Percentiles rank a stretch among this genome's conserved stretches.
Evolutionary conservation across 2,113 vertebrate species (phyloP).

Genomic region (Orthonyx spaldingii): DNA sequence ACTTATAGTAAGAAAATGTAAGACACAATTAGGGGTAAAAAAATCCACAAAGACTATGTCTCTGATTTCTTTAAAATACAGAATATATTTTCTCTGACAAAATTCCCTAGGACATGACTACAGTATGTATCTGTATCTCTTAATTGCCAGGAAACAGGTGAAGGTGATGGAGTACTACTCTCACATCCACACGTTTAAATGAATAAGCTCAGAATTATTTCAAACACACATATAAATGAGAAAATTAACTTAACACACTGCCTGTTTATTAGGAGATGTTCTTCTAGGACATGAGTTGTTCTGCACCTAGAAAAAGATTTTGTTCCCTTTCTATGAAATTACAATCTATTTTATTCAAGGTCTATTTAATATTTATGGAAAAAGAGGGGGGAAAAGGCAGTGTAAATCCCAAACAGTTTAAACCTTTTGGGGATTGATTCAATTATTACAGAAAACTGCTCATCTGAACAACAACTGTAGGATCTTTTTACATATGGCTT

Average conservation of each 20-base stretch:
- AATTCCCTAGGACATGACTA: neutral
- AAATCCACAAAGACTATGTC: rapidly evolving
- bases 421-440: neutral
- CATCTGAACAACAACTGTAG: neutral
- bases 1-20: neutral
- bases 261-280: neutral
- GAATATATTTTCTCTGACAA: neutral
- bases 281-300: neutral
- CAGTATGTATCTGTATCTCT: neutral
- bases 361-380: neutral
- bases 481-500: neutral
- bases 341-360: neutral
- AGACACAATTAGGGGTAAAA: neutral
- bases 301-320: neutral
- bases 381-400: rapidly evolving
- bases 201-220: neutral
- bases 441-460: neutral
- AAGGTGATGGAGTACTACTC: neutral
- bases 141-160: neutral
- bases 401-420: neutral
- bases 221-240: neutral
- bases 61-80: neutral
- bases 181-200: neutral
- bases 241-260: neutral
- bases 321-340: neutral